phyloP scores from a whole-genome alignment of 2,888 invertebrate genomes.

The Elgonia sp. region DNA sequence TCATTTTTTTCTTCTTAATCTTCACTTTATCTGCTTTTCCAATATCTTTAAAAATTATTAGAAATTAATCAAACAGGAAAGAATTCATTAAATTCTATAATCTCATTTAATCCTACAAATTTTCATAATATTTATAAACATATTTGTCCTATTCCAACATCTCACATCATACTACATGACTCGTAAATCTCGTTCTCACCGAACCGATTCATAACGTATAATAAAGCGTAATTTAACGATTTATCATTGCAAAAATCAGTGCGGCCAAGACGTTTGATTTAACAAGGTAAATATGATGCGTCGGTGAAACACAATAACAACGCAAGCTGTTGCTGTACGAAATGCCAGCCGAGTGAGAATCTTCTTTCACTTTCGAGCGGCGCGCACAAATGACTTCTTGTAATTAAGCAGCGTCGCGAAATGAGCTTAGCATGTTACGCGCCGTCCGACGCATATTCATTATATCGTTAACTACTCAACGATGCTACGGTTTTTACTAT shows the following conservation, averaged over 20 bases:
- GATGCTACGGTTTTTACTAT: constrained; percentile 70
- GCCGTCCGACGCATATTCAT: constrained; percentile 72
- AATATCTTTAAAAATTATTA: no score
- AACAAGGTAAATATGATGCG: constrained; percentile 63
- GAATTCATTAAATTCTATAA: no score
- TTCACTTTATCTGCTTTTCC: no score
- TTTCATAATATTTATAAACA: neutral
- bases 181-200: constrained; percentile 36
- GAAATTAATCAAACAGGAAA: no score
- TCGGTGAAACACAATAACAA: constrained; percentile 53
- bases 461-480: constrained; percentile 74
- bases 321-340: constrained; percentile 52
- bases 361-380: constrained; percentile 73
- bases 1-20: no score
- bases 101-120: no score
- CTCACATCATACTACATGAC: neutral
- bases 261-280: constrained; percentile 59
- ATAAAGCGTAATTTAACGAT: constrained; percentile 48
- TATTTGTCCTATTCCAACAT: neutral
- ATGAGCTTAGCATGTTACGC: constrained; percentile 68
- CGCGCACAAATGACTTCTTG: constrained; percentile 72
- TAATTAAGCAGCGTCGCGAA: constrained; percentile 73
- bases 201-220: constrained; percentile 9
- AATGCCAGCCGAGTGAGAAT: constrained; percentile 64
- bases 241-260: constrained; percentile 56